A percentile compares a stretch with the other conserved stretches of the same genome.
Conservation (phyloP, 2,113 vertebrate species). For the Formicarius rufipectus region DNA sequence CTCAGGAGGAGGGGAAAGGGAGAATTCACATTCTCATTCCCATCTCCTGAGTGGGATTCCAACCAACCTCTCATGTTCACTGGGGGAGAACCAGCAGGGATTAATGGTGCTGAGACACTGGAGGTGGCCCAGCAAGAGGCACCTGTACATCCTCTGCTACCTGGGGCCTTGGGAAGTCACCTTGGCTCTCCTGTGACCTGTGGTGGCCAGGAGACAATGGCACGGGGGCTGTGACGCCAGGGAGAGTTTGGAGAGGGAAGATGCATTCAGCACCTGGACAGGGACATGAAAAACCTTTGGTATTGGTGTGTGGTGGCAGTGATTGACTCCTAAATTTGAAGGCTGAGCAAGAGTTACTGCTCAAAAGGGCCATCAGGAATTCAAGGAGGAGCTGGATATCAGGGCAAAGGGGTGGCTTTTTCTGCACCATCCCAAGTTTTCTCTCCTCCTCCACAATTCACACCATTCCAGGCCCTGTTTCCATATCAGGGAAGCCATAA, state of each 20-base stretch:
- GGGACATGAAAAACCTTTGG: background rate
- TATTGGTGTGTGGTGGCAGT: background rate
- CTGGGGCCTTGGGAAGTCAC: background rate
- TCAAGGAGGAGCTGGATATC: background rate
- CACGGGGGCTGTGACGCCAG: background rate
- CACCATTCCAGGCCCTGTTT: background rate
- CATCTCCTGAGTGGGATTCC: background rate
- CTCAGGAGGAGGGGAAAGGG: background rate
- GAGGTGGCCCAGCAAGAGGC: background rate
- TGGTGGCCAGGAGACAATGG: background rate
- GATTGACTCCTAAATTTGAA: background rate
- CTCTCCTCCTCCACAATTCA: background rate
- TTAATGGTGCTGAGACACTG: background rate
- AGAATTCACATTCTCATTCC: background rate
- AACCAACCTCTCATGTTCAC: background rate
- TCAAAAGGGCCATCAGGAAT: background rate
- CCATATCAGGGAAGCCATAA: background rate
- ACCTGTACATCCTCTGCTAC: background rate
- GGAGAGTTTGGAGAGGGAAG: background rate
- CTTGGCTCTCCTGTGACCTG: background rate
- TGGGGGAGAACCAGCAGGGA: background rate
- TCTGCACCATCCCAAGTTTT: background rate
- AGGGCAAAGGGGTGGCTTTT: background rate
- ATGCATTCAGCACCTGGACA: background rate
- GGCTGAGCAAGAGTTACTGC: background rate